phyloP scores from a whole-genome alignment of 2,113 vertebrate genomes.

The Symphodus melops region DNA sequence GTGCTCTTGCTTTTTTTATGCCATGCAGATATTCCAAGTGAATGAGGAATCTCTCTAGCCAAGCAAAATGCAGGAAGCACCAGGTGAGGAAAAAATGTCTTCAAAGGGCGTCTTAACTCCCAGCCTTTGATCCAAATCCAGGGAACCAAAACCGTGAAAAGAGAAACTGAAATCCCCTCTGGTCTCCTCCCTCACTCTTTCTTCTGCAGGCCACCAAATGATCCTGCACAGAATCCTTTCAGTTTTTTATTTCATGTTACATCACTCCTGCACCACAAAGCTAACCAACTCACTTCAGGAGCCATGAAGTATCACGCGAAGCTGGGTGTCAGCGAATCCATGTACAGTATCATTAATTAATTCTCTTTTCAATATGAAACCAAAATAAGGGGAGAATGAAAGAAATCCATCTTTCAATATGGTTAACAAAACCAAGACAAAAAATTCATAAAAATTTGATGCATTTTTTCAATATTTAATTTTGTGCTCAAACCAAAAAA shows the following conservation, averaged over 20 bases:
- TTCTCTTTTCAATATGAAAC: no score
- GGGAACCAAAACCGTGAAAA: constrained; percentile 34
- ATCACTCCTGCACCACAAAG: not conserved
- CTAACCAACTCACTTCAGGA: not conserved
- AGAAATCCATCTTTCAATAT: no score
- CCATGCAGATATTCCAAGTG: not conserved
- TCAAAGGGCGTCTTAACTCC: constrained; percentile 70
- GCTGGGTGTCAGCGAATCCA: not conserved
- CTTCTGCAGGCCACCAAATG: constrained; percentile 11
- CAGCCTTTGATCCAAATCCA: constrained; percentile 73
- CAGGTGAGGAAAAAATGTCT: constrained; percentile 64
- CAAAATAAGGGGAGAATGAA: no score
- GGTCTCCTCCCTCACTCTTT: constrained; percentile 18
- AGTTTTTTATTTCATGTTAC: constrained; percentile 1
- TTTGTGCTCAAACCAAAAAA: no score
- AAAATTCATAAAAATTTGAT: no score
- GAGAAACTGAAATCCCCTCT: constrained; percentile 46
- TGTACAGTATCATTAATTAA: no score
- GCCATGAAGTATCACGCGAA: not conserved
- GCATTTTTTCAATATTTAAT: no score
- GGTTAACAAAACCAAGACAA: no score
- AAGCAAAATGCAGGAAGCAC: constrained; percentile 25
- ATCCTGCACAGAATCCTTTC: constrained; percentile 24
- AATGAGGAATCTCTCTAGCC: constrained; percentile 3
- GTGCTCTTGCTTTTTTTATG: not conserved